Base-by-base conservation (phyloP, 2,113 vertebrate species). In the Turnix velox region DNA sequence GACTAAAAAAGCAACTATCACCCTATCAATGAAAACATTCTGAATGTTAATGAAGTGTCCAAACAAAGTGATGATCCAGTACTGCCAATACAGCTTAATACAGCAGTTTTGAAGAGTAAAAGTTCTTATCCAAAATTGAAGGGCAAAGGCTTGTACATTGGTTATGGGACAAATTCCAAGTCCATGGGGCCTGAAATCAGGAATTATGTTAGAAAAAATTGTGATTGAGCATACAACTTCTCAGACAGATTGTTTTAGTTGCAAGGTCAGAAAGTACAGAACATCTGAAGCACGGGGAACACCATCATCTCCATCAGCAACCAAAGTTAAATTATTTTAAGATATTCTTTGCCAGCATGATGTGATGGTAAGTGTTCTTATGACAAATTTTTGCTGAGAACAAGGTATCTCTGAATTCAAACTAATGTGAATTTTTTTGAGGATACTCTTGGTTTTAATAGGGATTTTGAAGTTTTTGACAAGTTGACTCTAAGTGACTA, bases 241-340 rank as follows among this genome's bases (percentile, higher is more conserved):
- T 63, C 80, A 77, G 58, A 73, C 42, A 69, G n/a, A 54, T 12
- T 59, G 24, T 14, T 84, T 51, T 15, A 74, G 48, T 42, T 75
- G 51, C 77, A 77, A 95, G 87, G 84, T 81, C 87, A 93, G 51
- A 81, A 93, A 92, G 55, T n/a, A 77, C 31, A 77, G 57, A 80
- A 84, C 28, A 74, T 61, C 19, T 51, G 57, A 95, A 84, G 48
- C 25, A 65, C 19, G 40, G 37, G 33, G 43, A 89, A 65, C 31
- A 63, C 37, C 24, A 90, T 31, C 23, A 74, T 10, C 35, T 68
- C 57, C 77, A 90, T 55, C 46, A 90, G 57, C 68, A 83, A 40
- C 52, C 52, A 5, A 46, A 81, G 62, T 61, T 52, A 68, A 90
- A 91, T 63, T 84, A 81, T 27, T 89, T 84, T 54, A 91, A 88